Evolutionary conservation across 2,113 vertebrate species (phyloP).

Genomic region (Psephotus haematonotus): DNA sequence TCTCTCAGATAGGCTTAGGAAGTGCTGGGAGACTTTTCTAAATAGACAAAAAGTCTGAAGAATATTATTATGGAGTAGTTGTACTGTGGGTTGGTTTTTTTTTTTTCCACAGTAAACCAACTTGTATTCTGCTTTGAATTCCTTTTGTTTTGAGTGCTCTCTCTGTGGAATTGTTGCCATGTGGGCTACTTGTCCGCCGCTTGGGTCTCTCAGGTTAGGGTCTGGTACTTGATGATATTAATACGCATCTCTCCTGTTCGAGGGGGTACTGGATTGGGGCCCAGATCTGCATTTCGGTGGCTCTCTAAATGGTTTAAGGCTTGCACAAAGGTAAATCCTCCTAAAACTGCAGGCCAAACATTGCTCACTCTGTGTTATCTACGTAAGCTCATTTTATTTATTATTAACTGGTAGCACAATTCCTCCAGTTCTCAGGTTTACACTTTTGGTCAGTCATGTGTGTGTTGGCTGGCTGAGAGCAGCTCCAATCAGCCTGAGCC

Average conservation of each 20-base stretch:
- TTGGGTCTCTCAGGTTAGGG: not conserved
- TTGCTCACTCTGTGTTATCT: not conserved
- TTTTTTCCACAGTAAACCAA: not conserved
- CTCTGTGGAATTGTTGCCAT: not conserved
- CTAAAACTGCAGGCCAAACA: not conserved
- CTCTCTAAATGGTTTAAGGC: not conserved
- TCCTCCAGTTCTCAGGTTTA: slow-evolving; percentile 13
- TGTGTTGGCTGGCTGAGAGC: not conserved
- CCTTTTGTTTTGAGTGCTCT: not conserved
- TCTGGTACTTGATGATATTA: not conserved
- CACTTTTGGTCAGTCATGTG: not conserved
- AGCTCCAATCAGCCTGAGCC: not conserved
- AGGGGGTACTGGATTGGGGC: not conserved
- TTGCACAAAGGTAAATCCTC: not conserved
- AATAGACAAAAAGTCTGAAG: not conserved
- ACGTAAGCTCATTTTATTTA: not conserved
- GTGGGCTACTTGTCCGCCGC: not conserved
- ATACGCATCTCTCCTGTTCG: not conserved
- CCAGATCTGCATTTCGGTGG: not conserved
- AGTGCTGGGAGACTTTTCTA: not conserved
- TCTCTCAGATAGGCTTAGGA: not conserved
- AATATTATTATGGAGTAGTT: not conserved
- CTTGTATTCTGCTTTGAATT: not conserved
- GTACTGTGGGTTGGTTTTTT: not conserved
- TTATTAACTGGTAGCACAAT: not conserved